Conservation (phyloP, 2,113 vertebrate genomes). For the Hippocampus guttulatus region DNA sequence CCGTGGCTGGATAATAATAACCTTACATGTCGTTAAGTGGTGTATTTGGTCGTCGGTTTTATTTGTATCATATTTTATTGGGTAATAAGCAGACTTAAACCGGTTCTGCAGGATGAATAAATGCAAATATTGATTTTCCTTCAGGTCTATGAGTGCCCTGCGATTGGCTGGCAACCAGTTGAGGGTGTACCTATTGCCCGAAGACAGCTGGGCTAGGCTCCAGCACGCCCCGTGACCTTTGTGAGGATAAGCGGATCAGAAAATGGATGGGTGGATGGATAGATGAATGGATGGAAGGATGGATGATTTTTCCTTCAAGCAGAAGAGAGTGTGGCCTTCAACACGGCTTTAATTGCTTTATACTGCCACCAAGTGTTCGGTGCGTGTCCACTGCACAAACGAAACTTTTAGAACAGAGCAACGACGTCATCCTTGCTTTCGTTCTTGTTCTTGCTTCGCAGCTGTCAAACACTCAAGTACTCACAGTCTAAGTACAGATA, state of each 20-base stretch:
- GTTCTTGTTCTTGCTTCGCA: no score
- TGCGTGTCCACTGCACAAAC: not conserved
- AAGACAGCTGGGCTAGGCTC: no score
- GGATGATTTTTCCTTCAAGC: constrained; percentile 14
- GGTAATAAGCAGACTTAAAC: constrained; percentile 38
- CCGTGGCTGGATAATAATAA: constrained; percentile 3
- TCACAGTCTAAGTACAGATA: not conserved
- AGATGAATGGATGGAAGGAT: no score
- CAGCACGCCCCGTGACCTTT: no score
- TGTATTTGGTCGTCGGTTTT: not conserved
- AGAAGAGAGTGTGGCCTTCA: constrained; percentile 5
- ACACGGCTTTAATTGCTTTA: constrained; percentile 18
- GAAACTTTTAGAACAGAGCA: constrained; percentile 9
- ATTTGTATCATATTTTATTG: constrained; percentile 48
- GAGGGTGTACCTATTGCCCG: no score
- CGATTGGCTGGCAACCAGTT: no score
- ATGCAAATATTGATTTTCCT: constrained; percentile 61
- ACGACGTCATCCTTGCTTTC: not conserved
- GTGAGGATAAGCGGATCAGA: no score
- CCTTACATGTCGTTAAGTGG: constrained; percentile 5
- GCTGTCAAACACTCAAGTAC: not conserved
- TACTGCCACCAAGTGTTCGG: constrained; percentile 53
- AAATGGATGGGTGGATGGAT: no score
- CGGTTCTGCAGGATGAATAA: constrained; percentile 52
- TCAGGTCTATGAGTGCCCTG: not conserved